Evolutionary conservation across 2,113 vertebrate genomes (phyloP).

Genomic region (Diadophis punctatus): DNA sequence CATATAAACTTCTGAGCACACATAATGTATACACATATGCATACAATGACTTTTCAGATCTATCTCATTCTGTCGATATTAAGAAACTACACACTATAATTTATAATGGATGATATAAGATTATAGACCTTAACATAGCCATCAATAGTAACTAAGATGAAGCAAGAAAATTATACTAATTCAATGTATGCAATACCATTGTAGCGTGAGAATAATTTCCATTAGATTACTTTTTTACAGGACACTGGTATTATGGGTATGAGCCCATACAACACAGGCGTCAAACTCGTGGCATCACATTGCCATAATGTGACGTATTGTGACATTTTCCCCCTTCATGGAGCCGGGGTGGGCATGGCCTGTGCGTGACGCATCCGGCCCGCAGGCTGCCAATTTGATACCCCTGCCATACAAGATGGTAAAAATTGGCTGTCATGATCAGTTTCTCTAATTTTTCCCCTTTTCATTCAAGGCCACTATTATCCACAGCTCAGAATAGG

Average conservation of each 20-base stretch:
- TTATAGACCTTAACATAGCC: neutral
- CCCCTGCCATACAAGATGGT: neutral
- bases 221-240: neutral
- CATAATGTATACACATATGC: neutral
- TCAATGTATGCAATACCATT: neutral
- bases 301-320: too few species aligned
- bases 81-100: neutral
- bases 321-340: too few species aligned
- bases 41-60: neutral
- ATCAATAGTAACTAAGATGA: neutral
- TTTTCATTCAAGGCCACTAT: neutral
- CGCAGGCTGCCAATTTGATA: too few species aligned
- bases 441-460: neutral
- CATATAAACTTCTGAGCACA: neutral
- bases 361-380: too few species aligned
- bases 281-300: too few species aligned
- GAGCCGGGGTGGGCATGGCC: too few species aligned
- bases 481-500: neutral
- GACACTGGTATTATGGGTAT: neutral
- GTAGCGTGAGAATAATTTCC: neutral
- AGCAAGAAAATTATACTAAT: neutral
- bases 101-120: neutral
- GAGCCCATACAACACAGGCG: neutral
- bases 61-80: neutral
- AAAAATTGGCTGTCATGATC: neutral